Evolutionary conservation across 1,140 invertebrate species (phyloP).

Genomic region (Zelostemma sp.): DNA sequence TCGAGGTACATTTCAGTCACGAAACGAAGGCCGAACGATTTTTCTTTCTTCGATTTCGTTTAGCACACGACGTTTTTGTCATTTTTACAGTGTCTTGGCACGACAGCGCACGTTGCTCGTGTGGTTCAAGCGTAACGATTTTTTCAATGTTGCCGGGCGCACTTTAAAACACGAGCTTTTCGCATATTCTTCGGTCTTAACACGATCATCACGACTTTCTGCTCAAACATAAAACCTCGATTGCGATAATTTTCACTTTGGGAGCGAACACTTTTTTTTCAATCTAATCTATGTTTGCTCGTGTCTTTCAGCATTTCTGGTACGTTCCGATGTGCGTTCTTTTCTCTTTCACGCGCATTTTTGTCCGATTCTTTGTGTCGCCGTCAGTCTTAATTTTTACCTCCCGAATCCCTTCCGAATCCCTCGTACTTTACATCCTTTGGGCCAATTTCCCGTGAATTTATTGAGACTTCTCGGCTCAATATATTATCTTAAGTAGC

Average conservation of each 20-base stretch:
- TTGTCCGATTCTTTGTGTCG: slow-evolving; percentile 26
- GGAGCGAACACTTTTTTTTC: not conserved
- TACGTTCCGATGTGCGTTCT: slow-evolving; percentile 15
- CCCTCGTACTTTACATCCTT: not conserved
- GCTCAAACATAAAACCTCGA: not conserved
- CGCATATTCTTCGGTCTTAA: slow-evolving; percentile 54
- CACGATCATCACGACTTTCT: slow-evolving; percentile 14
- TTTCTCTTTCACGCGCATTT: slow-evolving; percentile 15
- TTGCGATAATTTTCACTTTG: not conserved
- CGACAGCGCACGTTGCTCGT: slow-evolving; percentile 35
- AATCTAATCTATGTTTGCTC: slow-evolving; percentile 13
- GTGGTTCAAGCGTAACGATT: slow-evolving; percentile 40
- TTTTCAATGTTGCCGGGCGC: slow-evolving; percentile 60
- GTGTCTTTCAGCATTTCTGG: slow-evolving; percentile 21
- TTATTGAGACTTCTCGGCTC: not conserved
- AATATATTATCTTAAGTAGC: slow-evolving; percentile 1
- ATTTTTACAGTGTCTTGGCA: slow-evolving; percentile 41
- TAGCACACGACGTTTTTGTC: slow-evolving; percentile 36
- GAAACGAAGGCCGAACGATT: slow-evolving; percentile 35
- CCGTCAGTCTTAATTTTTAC: slow-evolving; percentile 23
- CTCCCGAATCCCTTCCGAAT: slow-evolving; percentile 6
- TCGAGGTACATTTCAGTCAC: slow-evolving; percentile 77
- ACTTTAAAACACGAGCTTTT: slow-evolving; percentile 55
- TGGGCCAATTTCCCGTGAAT: not conserved
- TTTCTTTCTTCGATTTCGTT: slow-evolving; percentile 44